Evolutionary conservation across 2,888 invertebrate genomes (phyloP), one percentile per base, ranked within the genome.

Genomic region (Athalia rosae): DNA sequence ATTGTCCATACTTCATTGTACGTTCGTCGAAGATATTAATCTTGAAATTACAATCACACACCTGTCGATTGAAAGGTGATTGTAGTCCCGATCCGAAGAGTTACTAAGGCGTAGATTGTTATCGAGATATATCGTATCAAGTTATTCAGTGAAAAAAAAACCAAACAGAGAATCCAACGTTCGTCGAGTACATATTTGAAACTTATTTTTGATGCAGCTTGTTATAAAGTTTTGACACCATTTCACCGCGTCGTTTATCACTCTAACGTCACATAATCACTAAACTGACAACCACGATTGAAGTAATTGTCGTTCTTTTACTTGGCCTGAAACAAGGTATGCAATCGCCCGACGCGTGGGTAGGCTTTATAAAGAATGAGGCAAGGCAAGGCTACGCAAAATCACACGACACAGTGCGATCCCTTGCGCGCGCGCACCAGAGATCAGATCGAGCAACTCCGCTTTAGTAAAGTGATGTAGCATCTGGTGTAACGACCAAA

Each of bases 261-360:
- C 74, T 74, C 28, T 28, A 48, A 4, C 50, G 61, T 48, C 74
- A 74, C 74, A 61, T 61, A 74, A 74, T 74, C 74, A 74, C 74
- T 61, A 74, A 71, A 61, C 74, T 74, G 59, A 61, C 74, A 74
- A 61, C 43, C 62, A 28, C 61, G 77, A 77, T 77, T 67, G 28
- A 58, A 69, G 45, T 43, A 77, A 69, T 71, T 62, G 69, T 62
- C 15, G 61, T 53, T 73, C 5, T 73, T 56, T 67, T 74, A 78
- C 80, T 76, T 76, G 76, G 78, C 77, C 76, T 82, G 81, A 80
- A 79, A 76, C 81, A 82, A 83, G 85, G 84, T 85, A 85, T 86
- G 84, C 84, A 81, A 81, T 80, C 80, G 79, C 80, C 80, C 83
- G 76, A 80, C 80, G 83, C 85, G 86, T 85, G 83, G 85, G 85